Conservation (phyloP, 2,888 invertebrate genomes). For the Griposia aprilina region DNA sequence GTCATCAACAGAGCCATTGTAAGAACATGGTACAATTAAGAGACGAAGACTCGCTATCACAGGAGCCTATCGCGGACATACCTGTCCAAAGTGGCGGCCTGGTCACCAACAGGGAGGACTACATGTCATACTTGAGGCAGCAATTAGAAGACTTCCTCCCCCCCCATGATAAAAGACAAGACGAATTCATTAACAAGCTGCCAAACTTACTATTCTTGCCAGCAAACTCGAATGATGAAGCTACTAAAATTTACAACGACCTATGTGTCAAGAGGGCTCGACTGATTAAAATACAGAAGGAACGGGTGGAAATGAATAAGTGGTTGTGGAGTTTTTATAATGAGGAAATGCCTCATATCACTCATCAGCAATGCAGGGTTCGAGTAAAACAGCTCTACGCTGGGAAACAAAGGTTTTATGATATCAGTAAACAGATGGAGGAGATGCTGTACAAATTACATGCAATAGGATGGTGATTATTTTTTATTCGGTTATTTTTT, state of each 20-base stretch:
- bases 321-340: conserved; percentile 24
- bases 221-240: background rate
- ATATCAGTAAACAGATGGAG: conserved; percentile 2
- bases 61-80: background rate
- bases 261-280: background rate
- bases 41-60: background rate
- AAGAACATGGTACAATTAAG: conserved; percentile 11
- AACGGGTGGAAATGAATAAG: background rate
- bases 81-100: background rate
- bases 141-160: conserved; percentile 28
- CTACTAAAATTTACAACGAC: conserved; percentile 5
- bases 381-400: conserved; percentile 3
- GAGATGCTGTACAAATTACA: conserved; percentile 18
- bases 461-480: background rate
- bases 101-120: background rate
- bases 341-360: background rate
- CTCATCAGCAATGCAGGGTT: background rate
- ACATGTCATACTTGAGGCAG: conserved; percentile 4
- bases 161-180: conserved; percentile 26
- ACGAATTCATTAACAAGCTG: conserved; percentile 21
- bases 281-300: background rate
- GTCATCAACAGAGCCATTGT: background rate
- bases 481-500: background rate
- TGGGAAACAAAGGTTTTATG: conserved; percentile 25
- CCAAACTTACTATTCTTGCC: conserved; percentile 8